These are phyloP conservation scores for Rhipidura dahli DNA, from an alignment of 2,113 vertebrate species.

Conservation along the genomic window DNA sequence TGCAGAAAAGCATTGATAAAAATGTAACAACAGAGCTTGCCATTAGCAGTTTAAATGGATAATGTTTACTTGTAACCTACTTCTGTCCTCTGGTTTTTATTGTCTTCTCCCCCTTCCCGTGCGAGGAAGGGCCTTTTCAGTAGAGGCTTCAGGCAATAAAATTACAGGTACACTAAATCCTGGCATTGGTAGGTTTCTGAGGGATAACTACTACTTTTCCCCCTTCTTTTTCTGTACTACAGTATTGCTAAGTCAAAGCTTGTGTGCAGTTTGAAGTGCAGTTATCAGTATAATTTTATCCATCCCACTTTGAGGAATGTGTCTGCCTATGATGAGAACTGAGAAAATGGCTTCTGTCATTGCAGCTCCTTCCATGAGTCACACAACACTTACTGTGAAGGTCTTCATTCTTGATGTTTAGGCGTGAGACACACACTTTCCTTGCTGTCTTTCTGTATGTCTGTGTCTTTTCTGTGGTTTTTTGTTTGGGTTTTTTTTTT, in stretches of 20 bases:
- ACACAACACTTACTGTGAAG: not conserved
- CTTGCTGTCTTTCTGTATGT: not conserved
- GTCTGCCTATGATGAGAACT: not conserved
- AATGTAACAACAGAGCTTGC: constrained; percentile 67
- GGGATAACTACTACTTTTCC: not conserved
- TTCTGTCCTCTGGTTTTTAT: not conserved
- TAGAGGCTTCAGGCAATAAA: not conserved
- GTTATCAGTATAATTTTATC: not conserved
- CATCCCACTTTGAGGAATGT: not conserved
- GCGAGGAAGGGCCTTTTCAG: not conserved
- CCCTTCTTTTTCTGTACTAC: not conserved
- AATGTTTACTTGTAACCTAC: constrained; percentile 52
- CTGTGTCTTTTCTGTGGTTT: not conserved
- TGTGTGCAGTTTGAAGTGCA: not conserved
- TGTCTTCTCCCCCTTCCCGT: not conserved
- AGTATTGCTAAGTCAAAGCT: not conserved
- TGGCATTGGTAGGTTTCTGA: not conserved
- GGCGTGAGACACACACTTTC: not conserved
- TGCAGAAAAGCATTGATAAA: constrained; percentile 68
- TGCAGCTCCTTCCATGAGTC: not conserved
- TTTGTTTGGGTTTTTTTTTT: too few species aligned
- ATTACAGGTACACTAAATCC: not conserved
- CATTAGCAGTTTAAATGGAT: constrained; percentile 71
- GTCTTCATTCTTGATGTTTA: not conserved
- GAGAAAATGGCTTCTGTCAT: not conserved